Base-by-base conservation (phyloP, 1,140 invertebrate species). In the Penaeus chinensis region DNA sequence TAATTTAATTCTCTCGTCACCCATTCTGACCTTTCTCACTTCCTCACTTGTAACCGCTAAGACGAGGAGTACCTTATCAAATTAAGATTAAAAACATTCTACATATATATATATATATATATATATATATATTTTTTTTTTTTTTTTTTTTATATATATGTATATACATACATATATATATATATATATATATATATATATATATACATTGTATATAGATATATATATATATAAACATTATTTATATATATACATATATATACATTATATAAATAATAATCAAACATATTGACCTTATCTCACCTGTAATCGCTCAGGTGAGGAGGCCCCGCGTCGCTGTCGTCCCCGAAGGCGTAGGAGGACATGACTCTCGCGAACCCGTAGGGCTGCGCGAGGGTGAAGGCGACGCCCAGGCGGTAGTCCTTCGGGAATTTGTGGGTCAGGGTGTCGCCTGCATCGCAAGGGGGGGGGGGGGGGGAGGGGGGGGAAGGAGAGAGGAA, bases 331-430 rank as follows among this genome's bases (percentile, higher is more conserved):
- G 74, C 89, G 76, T 91, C 84, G 37, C 89, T 81, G 54, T 90
- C 91, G 89, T 84, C 90, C 65, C 91, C 90, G 92, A 92, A 94
- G 69, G 91, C 87, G 88, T 92, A 95, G 83, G 96, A 96, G 90
- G 96, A 97, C 96, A 97, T 97, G 3, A 97, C 91, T 47, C 94
- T 89, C 3, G 95, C 93, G n/a, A 94, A 93, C 0, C 96, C 96
- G 90, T 96, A 97, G 0, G 95, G 94, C 92, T 95, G 95, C 16
- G 96, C 95, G 90, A 97, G 91, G 93, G 96, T 95, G 91, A 97
- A 97, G 7, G 95, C 95, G 16, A 95, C 94, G 4, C 95, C 96
- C 92, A 96, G 95, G 85, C 93, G 93, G 91, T 94, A 93, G 27
- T 90, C 82, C 27, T 91, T 89, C 0, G 92, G 90, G 32, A 93